Evolutionary conservation across 2,113 vertebrate species (phyloP), one percentile per base, ranked within the genome.

Genomic region (Erythrocebus patas): DNA sequence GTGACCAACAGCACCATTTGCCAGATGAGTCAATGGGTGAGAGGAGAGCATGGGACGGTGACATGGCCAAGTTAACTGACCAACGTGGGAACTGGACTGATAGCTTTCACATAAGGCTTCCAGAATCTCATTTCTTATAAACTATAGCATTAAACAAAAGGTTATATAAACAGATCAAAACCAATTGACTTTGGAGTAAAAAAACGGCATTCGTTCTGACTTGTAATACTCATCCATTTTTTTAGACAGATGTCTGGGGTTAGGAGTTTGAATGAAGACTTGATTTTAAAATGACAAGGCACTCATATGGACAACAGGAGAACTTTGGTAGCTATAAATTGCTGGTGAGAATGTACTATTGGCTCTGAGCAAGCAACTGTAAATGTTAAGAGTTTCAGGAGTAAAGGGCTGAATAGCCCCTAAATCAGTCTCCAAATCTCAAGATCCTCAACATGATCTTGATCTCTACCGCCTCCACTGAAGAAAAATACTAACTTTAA

Each of bases 361-460:
- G 93, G 84, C 20, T 38, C 22, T 80, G 89, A 94, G 88, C n/a
- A 91, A 72, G 70, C 64, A 97, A 73, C 76, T 91, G 96, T 64
- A 87, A 91, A 97, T 96, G 91, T 85, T 91, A 97, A 94, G 72
- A 92, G 82, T 75, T 89, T 97, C 23, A 45, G 50, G n/a, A 96
- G 40, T 23, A 88, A 97, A 98, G 81, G 73, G 52, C 86, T 97
- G 82, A 66, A 94, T 93, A 86, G 86, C 72, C 68, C 52, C 32
- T 85, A 95, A 97, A 76, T 93, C 85, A 92, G 80, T 96, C 55
- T 80, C 61, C 79, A 94, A 94, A 96, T 96, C 91, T 97, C 82
- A 95, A 89, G 93, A 95, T 97, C 61, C 35, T 94, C 32, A 80
- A 1, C 75, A 73, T 1, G 6, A 80, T 91, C 68, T 96, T 93